Evolutionary conservation across 2,797 vertebrate genomes (phyloP).

Genomic region (Phoebastria nigripes): DNA sequence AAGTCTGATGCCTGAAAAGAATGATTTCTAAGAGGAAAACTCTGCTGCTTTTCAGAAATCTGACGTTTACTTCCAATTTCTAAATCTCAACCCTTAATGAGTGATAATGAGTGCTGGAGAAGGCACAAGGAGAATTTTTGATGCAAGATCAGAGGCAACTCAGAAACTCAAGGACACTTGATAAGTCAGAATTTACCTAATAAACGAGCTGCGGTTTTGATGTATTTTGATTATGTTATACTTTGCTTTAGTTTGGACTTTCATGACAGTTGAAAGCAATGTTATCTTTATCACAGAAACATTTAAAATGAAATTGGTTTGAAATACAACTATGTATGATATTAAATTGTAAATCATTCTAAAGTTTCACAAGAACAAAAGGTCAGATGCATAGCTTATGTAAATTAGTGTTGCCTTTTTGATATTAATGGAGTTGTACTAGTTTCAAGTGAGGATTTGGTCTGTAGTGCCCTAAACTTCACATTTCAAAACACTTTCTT

Average conservation of each 20-base stretch:
- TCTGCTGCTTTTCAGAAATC: not conserved
- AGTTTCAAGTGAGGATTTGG: not conserved
- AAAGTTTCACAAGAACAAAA: slow-evolving; percentile 26
- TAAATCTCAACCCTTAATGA: slow-evolving; percentile 51
- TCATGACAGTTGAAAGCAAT: slow-evolving; percentile 38
- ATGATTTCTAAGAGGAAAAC: slow-evolving; percentile 1
- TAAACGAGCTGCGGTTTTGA: slow-evolving; percentile 40
- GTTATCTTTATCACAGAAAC: slow-evolving; percentile 28
- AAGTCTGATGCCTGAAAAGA: not conserved
- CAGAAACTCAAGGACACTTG: slow-evolving; percentile 30
- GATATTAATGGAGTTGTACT: not conserved
- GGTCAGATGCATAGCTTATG: not conserved
- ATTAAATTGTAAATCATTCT: slow-evolving; percentile 15
- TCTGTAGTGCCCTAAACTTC: not conserved
- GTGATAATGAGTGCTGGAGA: slow-evolving; percentile 42
- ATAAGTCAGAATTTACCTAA: slow-evolving; percentile 62
- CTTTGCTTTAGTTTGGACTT: slow-evolving; percentile 14
- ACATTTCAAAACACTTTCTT: not conserved
- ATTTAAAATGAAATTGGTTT: slow-evolving; percentile 48
- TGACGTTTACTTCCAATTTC: slow-evolving; percentile 22
- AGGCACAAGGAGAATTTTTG: slow-evolving; percentile 53
- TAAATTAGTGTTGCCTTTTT: not conserved
- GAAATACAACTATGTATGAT: not conserved
- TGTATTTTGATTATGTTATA: slow-evolving; percentile 27
- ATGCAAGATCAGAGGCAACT: slow-evolving; percentile 36